These are phyloP conservation scores for Cebidichthys violaceus DNA, from an alignment of 2,113 vertebrate genomes.

Conservation along the genomic window DNA sequence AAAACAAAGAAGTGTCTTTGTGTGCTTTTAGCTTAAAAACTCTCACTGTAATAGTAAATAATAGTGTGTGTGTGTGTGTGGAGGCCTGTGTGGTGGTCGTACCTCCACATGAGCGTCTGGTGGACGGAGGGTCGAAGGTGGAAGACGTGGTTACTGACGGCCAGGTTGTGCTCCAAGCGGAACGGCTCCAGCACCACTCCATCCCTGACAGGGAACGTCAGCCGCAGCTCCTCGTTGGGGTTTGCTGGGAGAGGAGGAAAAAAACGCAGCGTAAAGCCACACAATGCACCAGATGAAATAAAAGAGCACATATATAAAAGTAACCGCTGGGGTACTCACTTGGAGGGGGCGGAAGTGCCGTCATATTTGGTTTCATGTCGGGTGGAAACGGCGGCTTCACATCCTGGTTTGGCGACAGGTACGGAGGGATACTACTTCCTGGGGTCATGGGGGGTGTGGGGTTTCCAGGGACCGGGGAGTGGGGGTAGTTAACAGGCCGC, in stretches of 20 bases:
- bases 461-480: conserved; percentile 99
- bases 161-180: conserved; percentile 98
- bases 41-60: neutral
- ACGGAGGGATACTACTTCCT: conserved; percentile 96
- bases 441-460: conserved; percentile 99
- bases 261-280: conserved; percentile 6
- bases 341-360: conserved; percentile 93
- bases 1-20: neutral
- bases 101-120: conserved; percentile 99
- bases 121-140: conserved; percentile 97
- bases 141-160: conserved; percentile 99
- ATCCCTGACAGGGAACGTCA: conserved; percentile 96
- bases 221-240: conserved; percentile 94
- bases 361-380: conserved; percentile 99
- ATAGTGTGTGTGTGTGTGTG: too few species aligned
- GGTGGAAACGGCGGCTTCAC: conserved; percentile 98
- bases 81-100: neutral
- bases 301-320: neutral
- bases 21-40: neutral
- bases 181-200: conserved; percentile 99
- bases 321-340: conserved; percentile 83
- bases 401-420: conserved; percentile 96
- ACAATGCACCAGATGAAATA: neutral
- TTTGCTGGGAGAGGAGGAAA: conserved; percentile 86
- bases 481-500: conserved; percentile 97